Percentiles rank a stretch among this genome's conserved stretches.
phyloP scores from a whole-genome alignment of 2,113 vertebrate species.

The Brachyistius frenatus region DNA sequence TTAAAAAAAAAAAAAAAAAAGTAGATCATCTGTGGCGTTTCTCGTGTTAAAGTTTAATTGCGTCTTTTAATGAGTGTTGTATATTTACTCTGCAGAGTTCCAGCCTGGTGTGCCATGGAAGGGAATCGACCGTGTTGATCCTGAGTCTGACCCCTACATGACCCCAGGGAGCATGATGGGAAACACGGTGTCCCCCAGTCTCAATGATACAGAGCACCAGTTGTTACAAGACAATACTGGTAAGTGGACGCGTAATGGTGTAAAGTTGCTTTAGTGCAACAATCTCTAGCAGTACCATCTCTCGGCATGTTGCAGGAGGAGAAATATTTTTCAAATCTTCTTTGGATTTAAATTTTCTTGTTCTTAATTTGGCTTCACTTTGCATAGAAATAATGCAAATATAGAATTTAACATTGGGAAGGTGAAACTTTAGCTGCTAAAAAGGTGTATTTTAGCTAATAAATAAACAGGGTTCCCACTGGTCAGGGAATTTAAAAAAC shows the following conservation, averaged over 20 bases:
- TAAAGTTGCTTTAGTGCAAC: neutral
- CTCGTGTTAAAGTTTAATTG: neutral
- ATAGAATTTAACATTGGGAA: too few species aligned
- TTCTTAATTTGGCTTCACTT: neutral
- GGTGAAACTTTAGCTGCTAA: too few species aligned
- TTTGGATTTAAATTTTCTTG: too few species aligned
- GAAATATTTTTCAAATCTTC: too few species aligned
- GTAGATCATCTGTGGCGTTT: neutral
- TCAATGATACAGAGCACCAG: constrained; percentile 98
- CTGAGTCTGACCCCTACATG: constrained; percentile 98
- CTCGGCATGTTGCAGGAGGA: too few species aligned
- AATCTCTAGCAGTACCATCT: neutral
- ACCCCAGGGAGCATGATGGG: constrained; percentile 98
- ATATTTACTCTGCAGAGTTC: constrained; percentile 88
- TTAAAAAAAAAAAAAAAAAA: neutral
- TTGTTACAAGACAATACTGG: constrained; percentile 99
- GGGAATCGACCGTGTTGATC: constrained; percentile 98
- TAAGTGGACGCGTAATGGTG: constrained; percentile 48
- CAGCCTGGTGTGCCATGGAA: constrained; percentile 99
- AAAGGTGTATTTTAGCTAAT: neutral
- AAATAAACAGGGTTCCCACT: neutral
- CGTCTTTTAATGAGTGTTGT: neutral
- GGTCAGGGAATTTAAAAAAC: too few species aligned
- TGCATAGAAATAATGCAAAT: too few species aligned
- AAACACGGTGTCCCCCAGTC: constrained; percentile 92